A percentile compares a stretch with the other conserved stretches of the same genome.
Evolutionary conservation across 2,113 vertebrate species (phyloP).

Genomic region (Dromiciops gliroides): DNA sequence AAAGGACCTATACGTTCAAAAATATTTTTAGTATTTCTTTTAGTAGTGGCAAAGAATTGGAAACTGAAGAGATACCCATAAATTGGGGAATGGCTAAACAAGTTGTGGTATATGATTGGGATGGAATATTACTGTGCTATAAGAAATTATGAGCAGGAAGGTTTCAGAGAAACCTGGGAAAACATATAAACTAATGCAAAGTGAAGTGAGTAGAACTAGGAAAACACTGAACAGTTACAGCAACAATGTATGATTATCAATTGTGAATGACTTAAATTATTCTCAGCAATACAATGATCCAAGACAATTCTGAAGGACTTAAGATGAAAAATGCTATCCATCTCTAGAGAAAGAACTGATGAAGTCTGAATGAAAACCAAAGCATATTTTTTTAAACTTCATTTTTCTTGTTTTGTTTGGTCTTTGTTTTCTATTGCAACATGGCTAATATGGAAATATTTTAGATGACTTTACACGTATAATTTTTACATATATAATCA

Average conservation of each 20-base stretch:
- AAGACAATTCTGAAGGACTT: background rate
- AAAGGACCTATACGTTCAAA: background rate
- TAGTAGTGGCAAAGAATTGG: background rate
- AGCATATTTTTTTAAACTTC: no score
- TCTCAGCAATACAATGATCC: background rate
- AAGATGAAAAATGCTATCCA: background rate
- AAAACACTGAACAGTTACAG: background rate
- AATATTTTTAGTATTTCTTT: background rate
- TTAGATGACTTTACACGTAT: background rate
- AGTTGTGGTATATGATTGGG: background rate
- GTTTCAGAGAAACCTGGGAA: background rate
- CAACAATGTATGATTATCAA: background rate
- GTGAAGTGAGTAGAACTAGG: background rate
- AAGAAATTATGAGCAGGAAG: background rate
- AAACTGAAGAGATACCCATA: background rate
- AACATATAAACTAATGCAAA: background rate
- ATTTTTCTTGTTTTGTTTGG: background rate
- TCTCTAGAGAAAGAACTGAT: background rate
- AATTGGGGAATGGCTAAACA: background rate
- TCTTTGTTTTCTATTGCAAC: background rate
- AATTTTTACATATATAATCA: background rate
- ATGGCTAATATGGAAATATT: no score
- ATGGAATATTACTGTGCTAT: background rate
- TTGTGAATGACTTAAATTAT: background rate
- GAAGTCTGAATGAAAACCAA: background rate